Conservation (phyloP, 1,140 invertebrate species). For the Zaprionus lachaisei region DNA sequence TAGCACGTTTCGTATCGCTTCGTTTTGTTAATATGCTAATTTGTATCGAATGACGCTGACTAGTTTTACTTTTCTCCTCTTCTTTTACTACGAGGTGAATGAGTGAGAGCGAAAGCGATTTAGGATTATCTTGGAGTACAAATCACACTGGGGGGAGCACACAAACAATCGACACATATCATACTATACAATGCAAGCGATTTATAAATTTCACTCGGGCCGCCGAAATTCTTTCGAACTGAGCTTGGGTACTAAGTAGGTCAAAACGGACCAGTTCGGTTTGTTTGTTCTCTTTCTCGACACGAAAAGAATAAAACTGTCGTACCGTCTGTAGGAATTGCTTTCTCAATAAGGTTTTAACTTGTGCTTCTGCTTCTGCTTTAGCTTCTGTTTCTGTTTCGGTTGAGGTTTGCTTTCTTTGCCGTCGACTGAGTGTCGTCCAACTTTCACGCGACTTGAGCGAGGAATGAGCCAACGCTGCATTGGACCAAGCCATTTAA, state of each 20-base stretch:
- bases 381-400: slow-evolving; percentile 48
- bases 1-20: slow-evolving; percentile 60
- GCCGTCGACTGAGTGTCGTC: slow-evolving; percentile 48
- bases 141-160: not conserved
- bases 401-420: slow-evolving; percentile 63
- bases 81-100: not conserved
- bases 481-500: slow-evolving; percentile 80
- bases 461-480: slow-evolving; percentile 76
- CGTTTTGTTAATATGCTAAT: slow-evolving; percentile 59
- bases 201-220: slow-evolving; percentile 44
- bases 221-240: slow-evolving; percentile 61
- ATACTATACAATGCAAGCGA: not conserved
- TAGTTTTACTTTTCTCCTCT: slow-evolving; percentile 7
- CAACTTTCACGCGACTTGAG: slow-evolving; percentile 82
- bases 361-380: slow-evolving; percentile 26
- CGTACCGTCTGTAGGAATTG: slow-evolving; percentile 24
- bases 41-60: slow-evolving; percentile 60
- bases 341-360: slow-evolving; percentile 44
- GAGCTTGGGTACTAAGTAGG: slow-evolving; percentile 48
- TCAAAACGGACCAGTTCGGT: slow-evolving; percentile 59
- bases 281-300: slow-evolving; percentile 62
- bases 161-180: slow-evolving; percentile 25
- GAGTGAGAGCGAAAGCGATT: slow-evolving; percentile 8
- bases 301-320: slow-evolving; percentile 50
- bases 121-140: slow-evolving; percentile 7